phyloP scores from a whole-genome alignment of 2,797 vertebrate species.

The Enteromius radiatus region DNA sequence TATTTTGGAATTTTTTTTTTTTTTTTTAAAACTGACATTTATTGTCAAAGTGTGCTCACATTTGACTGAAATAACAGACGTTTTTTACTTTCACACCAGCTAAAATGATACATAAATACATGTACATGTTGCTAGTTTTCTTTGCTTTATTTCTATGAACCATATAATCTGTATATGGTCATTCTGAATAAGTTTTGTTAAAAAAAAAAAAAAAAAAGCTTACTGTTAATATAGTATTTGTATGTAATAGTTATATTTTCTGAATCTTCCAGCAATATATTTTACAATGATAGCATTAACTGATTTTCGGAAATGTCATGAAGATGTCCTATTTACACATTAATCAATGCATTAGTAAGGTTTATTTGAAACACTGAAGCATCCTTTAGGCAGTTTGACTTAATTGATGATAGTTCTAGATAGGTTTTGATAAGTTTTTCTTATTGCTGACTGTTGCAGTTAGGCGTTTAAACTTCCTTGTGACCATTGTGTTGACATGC shows the following conservation, averaged over 20 bases:
- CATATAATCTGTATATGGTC: not conserved
- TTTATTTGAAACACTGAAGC: not conserved
- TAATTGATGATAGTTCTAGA: not conserved
- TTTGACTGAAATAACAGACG: not conserved
- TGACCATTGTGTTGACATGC: not conserved
- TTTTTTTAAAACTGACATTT: not conserved
- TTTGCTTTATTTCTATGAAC: not conserved
- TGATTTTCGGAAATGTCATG: not conserved
- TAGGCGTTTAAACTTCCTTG: not conserved
- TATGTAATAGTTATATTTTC: not conserved
- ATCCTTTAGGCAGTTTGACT: not conserved
- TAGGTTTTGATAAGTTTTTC: not conserved
- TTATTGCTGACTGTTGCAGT: not conserved
- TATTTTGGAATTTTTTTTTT: not conserved
- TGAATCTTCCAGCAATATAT: not conserved
- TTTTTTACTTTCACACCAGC: not conserved
- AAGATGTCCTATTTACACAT: not conserved
- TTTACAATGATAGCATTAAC: not conserved
- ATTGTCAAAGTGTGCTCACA: not conserved
- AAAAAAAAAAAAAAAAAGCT: not conserved
- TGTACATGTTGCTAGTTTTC: not conserved
- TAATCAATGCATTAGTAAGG: not conserved
- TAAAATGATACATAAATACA: not conserved
- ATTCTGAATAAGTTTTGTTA: not conserved
- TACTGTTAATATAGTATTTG: not conserved